Evolutionary conservation across 2,113 vertebrate species (phyloP).

Genomic region (Romanogobio albipinnatus): DNA sequence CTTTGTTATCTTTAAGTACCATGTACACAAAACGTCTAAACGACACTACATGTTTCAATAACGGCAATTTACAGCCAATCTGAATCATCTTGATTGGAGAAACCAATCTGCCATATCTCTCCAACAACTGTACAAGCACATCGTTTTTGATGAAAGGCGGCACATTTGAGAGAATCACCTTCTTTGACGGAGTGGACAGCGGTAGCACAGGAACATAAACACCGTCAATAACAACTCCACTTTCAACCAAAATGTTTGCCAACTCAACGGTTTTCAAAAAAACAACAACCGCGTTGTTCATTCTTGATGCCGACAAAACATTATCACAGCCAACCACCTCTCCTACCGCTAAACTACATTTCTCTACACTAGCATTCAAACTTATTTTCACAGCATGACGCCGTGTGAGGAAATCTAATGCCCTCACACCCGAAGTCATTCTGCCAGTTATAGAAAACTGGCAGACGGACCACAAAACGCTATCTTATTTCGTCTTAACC

Average conservation of each 20-base stretch:
- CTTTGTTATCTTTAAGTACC: not conserved
- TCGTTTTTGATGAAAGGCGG: not conserved
- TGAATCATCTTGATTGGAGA: not conserved
- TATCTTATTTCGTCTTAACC: no score
- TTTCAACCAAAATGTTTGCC: not conserved
- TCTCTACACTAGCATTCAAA: no score
- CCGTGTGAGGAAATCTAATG: no score
- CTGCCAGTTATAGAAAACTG: no score
- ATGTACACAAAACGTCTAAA: not conserved
- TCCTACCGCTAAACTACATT: no score
- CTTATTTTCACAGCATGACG: no score
- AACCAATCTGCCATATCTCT: not conserved
- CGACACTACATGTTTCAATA: not conserved
- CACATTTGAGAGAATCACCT: not conserved
- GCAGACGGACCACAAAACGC: no score
- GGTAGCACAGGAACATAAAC: not conserved
- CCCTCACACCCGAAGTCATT: not conserved
- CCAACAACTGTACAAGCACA: not conserved
- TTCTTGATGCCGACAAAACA: not conserved
- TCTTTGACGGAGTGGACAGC: not conserved
- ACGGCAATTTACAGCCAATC: not conserved
- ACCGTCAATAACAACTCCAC: not conserved
- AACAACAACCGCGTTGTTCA: not conserved
- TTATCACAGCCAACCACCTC: no score
- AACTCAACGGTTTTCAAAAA: not conserved